phyloP scores from a whole-genome alignment of 2,888 invertebrate genomes.

The Agrochola macilenta region DNA sequence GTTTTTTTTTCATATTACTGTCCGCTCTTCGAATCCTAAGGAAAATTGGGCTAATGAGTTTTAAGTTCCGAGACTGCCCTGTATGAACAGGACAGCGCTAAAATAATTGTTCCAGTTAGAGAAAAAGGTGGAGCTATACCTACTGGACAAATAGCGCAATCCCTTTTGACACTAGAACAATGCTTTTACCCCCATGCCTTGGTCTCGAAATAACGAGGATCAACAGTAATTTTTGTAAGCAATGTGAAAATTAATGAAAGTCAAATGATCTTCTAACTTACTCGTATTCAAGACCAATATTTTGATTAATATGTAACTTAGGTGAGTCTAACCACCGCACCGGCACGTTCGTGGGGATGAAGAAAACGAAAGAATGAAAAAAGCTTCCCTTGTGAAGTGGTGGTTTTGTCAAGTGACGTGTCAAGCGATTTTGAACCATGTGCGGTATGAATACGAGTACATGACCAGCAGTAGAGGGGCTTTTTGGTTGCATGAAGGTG shows the following conservation, averaged over 20 bases:
- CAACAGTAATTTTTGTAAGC: not conserved
- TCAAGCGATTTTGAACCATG: not conserved
- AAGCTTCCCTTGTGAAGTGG: not conserved
- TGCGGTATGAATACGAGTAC: not conserved
- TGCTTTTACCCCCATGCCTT: not conserved
- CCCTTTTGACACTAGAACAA: not conserved
- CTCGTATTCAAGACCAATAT: conserved; percentile 21
- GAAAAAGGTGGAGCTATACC: too few species aligned
- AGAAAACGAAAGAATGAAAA: not conserved
- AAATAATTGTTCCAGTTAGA: not conserved
- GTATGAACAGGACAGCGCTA: not conserved
- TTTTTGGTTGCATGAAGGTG: not conserved
- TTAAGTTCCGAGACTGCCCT: too few species aligned
- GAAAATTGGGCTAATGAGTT: not conserved
- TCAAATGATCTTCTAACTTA: conserved; percentile 8
- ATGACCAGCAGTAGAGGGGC: not conserved
- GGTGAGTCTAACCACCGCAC: conserved; percentile 10
- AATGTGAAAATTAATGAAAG: not conserved
- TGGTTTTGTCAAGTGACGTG: not conserved
- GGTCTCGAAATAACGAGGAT: not conserved
- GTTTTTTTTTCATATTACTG: not conserved
- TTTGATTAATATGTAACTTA: conserved; percentile 11
- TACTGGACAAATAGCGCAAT: not conserved
- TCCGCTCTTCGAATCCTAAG: not conserved
- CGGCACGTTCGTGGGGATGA: conserved; percentile 4